phyloP scores from a whole-genome alignment of 2,888 invertebrate species.

The Idaea aversata region DNA sequence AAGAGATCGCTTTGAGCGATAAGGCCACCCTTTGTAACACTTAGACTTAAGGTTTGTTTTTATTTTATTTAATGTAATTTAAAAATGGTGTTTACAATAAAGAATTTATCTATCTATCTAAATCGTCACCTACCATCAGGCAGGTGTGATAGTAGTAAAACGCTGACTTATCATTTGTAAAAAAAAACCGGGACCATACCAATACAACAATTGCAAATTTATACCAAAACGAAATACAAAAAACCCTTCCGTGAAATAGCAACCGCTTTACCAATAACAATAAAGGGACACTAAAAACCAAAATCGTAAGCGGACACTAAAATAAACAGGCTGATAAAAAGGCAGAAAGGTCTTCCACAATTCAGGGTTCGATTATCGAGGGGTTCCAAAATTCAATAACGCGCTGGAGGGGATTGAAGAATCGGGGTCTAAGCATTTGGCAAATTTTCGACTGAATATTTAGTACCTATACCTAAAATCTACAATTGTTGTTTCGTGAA shows the following conservation, averaged over 20 bases:
- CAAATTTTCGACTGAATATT: slow-evolving; percentile 24
- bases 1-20: too few species aligned
- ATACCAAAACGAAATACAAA: background rate
- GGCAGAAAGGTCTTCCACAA: slow-evolving; percentile 45
- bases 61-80: too few species aligned
- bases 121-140: too few species aligned
- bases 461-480: slow-evolving; percentile 11
- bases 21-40: too few species aligned
- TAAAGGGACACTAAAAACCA: slow-evolving; percentile 27
- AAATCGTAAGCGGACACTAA: slow-evolving; percentile 37
- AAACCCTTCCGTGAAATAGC: background rate
- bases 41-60: too few species aligned
- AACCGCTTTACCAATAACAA: slow-evolving; percentile 20
- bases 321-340: slow-evolving; percentile 50
- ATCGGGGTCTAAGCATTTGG: slow-evolving; percentile 28
- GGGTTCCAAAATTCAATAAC: slow-evolving; percentile 47
- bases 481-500: background rate
- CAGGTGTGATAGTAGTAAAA: too few species aligned
- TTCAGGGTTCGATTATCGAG: slow-evolving; percentile 48
- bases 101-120: too few species aligned
- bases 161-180: too few species aligned
- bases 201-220: background rate
- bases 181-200: too few species aligned
- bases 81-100: too few species aligned
- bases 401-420: slow-evolving; percentile 33